A percentile compares a stretch with the other conserved stretches of the same genome.
phyloP scores from a whole-genome alignment of 1,140 invertebrate genomes.

The Leptopilina boulardi region DNA sequence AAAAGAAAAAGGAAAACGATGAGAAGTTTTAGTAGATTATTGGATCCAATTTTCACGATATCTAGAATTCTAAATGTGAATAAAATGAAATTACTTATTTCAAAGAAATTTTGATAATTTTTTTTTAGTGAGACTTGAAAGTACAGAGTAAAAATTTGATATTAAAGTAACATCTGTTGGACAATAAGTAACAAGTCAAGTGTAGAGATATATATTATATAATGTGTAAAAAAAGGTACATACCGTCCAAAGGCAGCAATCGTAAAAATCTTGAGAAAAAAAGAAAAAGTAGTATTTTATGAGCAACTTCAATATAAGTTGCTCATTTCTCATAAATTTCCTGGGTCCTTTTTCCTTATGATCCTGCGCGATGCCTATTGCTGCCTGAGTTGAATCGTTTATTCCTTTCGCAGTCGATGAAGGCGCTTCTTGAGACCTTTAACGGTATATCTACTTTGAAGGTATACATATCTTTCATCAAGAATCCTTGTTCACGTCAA shows the following conservation, averaged over 20 bases:
- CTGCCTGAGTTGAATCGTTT: constrained; percentile 20
- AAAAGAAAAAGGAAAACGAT: not conserved
- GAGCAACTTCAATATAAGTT: constrained; percentile 13
- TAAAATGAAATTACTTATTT: too few relatives aligned
- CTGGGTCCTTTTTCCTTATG: not conserved
- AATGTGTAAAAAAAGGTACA: not conserved
- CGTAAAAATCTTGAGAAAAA: constrained; percentile 1
- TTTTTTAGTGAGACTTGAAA: not conserved
- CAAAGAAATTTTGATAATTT: too few relatives aligned
- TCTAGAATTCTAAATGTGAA: too few relatives aligned
- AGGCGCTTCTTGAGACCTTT: not conserved
- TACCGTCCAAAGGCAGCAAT: not conserved
- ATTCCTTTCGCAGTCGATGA: not conserved
- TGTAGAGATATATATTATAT: not conserved
- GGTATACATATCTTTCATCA: constrained; percentile 26
- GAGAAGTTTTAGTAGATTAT: too few relatives aligned
- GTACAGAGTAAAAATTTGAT: not conserved
- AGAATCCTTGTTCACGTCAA: constrained; percentile 18
- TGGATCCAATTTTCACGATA: too few relatives aligned
- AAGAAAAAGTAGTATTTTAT: not conserved
- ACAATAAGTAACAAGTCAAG: not conserved
- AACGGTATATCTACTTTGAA: constrained; percentile 18
- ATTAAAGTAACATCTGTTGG: not conserved
- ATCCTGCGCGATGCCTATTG: not conserved
- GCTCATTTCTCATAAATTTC: constrained; percentile 12